These are phyloP conservation scores for Physocephala rufipes DNA, from an alignment of 2,888 invertebrate genomes.

Conservation along the genomic window DNA sequence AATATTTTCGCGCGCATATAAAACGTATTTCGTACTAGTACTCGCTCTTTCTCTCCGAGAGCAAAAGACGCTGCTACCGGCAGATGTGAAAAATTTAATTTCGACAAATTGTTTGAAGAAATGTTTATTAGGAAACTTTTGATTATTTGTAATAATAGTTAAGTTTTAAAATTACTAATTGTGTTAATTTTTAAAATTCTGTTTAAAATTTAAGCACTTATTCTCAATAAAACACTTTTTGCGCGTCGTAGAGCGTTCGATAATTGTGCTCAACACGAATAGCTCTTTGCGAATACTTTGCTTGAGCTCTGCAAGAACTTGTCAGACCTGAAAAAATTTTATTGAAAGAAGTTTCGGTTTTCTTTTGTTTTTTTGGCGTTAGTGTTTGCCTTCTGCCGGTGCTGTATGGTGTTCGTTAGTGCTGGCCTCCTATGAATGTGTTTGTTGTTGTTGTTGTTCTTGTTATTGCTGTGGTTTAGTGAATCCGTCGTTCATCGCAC, in stretches of 20 bases:
- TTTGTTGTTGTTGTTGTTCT: conserved; percentile 19
- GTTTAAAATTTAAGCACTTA: neutral
- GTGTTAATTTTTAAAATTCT: neutral
- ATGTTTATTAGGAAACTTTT: conserved; percentile 3
- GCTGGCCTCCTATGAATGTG: conserved; percentile 16
- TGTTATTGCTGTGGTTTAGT: conserved; percentile 39
- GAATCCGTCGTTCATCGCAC: conserved; percentile 23
- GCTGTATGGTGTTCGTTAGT: too few species aligned
- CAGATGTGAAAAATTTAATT: conserved; percentile 19
- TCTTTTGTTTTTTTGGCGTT: too few species aligned
- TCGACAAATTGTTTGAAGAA: neutral
- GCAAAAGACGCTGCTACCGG: too few species aligned
- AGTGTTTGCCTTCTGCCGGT: too few species aligned
- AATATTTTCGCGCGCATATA: conserved; percentile 3
- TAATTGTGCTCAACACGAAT: conserved; percentile 39
- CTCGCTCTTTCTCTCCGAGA: too few species aligned
- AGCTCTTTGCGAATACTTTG: conserved; percentile 49
- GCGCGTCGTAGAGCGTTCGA: neutral
- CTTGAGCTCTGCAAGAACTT: conserved; percentile 42
- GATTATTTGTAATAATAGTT: neutral
- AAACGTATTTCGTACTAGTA: neutral
- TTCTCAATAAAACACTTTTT: neutral
- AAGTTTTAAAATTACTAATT: neutral
- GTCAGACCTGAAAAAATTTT: conserved; percentile 47
- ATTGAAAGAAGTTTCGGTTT: conserved; percentile 24